phyloP scores from a whole-genome alignment of 2,113 vertebrate genomes.

The Ceyx cyanopectus region DNA sequence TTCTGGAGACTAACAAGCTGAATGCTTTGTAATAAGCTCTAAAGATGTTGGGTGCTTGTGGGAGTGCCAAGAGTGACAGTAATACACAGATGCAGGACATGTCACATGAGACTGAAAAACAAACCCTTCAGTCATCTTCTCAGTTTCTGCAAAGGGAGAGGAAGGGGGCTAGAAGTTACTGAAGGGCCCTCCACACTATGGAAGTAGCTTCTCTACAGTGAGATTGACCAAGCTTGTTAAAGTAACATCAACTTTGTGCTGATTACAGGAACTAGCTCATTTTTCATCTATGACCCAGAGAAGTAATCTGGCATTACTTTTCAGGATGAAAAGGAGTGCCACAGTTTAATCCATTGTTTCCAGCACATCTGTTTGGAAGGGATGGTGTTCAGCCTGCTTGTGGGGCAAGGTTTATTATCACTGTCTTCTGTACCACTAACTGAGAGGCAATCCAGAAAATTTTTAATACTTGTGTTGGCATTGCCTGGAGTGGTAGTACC shows the following conservation, averaged over 20 bases:
- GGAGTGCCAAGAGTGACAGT: not conserved
- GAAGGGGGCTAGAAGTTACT: not conserved
- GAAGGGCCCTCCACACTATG: not conserved
- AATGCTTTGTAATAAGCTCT: constrained; percentile 14
- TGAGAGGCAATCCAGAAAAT: not conserved
- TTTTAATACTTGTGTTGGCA: not conserved
- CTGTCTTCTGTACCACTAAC: not conserved
- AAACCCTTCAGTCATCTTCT: not conserved
- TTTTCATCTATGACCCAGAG: not conserved
- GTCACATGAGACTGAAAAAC: not conserved
- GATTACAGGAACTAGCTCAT: not conserved
- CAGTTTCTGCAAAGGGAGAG: not conserved
- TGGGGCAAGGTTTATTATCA: not conserved
- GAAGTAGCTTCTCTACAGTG: not conserved
- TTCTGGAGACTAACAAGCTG: not conserved
- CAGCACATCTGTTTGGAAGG: not conserved
- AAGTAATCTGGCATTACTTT: not conserved
- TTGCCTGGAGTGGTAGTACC: not conserved
- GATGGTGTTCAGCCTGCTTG: not conserved
- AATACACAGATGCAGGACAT: not conserved
- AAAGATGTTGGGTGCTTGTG: not conserved
- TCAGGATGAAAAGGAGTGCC: not conserved
- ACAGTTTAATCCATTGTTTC: not conserved
- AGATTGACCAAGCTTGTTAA: not conserved
- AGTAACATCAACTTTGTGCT: not conserved